Percentiles rank a stretch among this genome's conserved stretches.
Evolutionary conservation across 92 coral and sea anemone genomes (phyloP).

Genomic region (Zoanthus sociatus): DNA sequence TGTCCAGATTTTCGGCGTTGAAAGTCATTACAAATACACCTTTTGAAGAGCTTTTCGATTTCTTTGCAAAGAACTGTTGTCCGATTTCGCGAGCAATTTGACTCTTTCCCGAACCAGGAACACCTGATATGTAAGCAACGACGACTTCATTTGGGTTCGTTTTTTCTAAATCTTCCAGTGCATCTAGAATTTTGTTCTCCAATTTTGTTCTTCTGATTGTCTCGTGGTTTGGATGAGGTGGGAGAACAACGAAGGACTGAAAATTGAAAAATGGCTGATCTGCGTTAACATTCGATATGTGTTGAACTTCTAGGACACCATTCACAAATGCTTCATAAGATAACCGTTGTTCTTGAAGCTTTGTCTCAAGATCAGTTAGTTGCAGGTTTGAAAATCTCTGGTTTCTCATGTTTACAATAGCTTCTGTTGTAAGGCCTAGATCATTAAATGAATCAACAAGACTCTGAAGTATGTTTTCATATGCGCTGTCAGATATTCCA

Average conservation of each 20-base stretch:
- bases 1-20: slow-evolving; percentile 44
- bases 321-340: neutral
- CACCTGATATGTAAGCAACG: slow-evolving; percentile 50
- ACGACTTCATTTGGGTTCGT: slow-evolving; percentile 31
- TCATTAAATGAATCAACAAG: slow-evolving; percentile 30
- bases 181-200: slow-evolving; percentile 31
- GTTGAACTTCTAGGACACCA: neutral
- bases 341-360: slow-evolving; percentile 17
- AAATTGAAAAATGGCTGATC: neutral
- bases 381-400: slow-evolving; percentile 40
- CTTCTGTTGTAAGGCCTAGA: slow-evolving; percentile 29
- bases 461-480: slow-evolving; percentile 18
- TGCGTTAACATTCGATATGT: neutral
- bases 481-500: slow-evolving; percentile 18
- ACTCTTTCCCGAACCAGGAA: slow-evolving; percentile 68
- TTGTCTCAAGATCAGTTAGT: neutral
- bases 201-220: slow-evolving; percentile 17
- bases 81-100: slow-evolving; percentile 61
- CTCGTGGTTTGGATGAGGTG: slow-evolving; percentile 47
- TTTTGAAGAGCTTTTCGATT: slow-evolving; percentile 23
- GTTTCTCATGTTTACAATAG: slow-evolving; percentile 24
- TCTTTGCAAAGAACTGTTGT: slow-evolving; percentile 43
- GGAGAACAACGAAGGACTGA: slow-evolving; percentile 42
- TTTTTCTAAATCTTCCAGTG: slow-evolving; percentile 39
- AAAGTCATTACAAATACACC: slow-evolving; percentile 58